Evolutionary conservation across 2,113 vertebrate genomes (phyloP), one percentile per base, ranked within the genome.

Genomic region (Amphilophus citrinellus): DNA sequence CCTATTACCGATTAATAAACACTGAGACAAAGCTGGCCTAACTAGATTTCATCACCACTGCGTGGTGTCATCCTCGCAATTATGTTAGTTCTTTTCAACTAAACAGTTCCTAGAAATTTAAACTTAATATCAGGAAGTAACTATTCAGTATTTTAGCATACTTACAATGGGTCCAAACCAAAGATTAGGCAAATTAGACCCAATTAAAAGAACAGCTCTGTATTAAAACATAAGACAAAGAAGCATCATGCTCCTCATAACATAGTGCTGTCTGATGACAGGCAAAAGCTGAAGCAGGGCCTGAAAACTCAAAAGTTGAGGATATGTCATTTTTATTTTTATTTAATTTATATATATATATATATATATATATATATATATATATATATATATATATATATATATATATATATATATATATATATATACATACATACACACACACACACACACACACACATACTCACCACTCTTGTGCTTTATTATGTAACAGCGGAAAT

Each of bases 1-100:
- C 59, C 68, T 27, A 65, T 66, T 76, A 53, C 44, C 8, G 50
- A 60, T 73, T 53, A 77, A n/a, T 84, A 87, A 84, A 87, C 39
- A 35, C 6, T 9, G 14, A 59, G 44, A 76, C 24, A 27, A 84
- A 82, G 75, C 32, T 1, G 32, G 17, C 18, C 17, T 3, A 5
- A 24, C 30, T 27, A 24, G 59, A 82, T 62, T 27, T 66, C 24
- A 77, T 75, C 59, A 60, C 10, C 7, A 6, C 44, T 50, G 44
- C 44, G 1, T 32, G 44, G 13, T 53, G 53, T n/a, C 10, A 2
- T 53, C 44, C 53, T 50, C 42, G 50, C 66, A 71, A 71, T 71
- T 71, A 30, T 71, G 24, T 15, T 18, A 50, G 42, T 50, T 71
- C 22, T 37, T 66, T 75, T 60, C 7, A 13, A 37, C 37, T 22